phyloP scores from a whole-genome alignment of 2,888 invertebrate species.

The Phengaris arion region DNA sequence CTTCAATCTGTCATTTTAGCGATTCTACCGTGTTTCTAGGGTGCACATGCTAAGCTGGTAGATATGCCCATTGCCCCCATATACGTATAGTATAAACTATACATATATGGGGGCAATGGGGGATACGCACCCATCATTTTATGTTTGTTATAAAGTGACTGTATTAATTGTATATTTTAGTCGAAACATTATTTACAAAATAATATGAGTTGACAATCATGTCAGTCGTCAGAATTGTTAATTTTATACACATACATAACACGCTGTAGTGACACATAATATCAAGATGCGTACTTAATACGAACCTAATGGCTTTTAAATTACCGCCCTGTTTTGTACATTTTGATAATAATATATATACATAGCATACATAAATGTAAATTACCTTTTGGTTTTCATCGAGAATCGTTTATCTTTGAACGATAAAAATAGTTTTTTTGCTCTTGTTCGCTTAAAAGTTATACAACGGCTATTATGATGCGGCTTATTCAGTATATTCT shows the following conservation, averaged over 20 bases:
- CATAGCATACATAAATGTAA: background rate
- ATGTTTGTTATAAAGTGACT: too few relatives aligned
- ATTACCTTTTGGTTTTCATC: background rate
- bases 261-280: background rate
- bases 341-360: background rate
- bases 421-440: background rate
- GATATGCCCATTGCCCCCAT: too few relatives aligned
- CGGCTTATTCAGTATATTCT: too few relatives aligned
- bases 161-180: too few relatives aligned
- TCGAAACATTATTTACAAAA: too few relatives aligned
- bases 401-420: background rate
- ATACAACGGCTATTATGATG: too few relatives aligned
- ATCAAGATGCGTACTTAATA: conserved; percentile 14
- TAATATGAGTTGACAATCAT: background rate
- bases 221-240: background rate
- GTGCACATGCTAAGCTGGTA: too few relatives aligned
- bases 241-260: background rate
- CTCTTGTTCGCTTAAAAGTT: background rate
- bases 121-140: too few relatives aligned
- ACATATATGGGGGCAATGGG: too few relatives aligned
- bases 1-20: too few relatives aligned
- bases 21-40: too few relatives aligned
- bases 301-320: conserved; percentile 20
- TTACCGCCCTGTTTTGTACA: conserved; percentile 11
- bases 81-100: too few relatives aligned